Conservation (phyloP, 2,888 invertebrate genomes). For the Drosophila rubida region DNA sequence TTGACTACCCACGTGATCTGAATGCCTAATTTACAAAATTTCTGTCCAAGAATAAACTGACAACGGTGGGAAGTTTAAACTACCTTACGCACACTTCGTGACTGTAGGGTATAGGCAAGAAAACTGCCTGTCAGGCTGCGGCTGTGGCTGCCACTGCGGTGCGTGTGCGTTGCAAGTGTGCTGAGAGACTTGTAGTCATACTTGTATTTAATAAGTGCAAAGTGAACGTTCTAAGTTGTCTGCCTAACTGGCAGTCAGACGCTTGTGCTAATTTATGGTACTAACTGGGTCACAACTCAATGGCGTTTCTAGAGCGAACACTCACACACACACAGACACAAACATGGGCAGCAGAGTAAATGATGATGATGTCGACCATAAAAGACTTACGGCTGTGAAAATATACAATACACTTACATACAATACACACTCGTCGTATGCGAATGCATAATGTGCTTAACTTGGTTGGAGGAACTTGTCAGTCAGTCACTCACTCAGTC, state of each 20-base stretch:
- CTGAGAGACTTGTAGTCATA: slow-evolving; percentile 40
- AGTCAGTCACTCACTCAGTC: slow-evolving; percentile 24
- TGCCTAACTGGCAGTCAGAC: slow-evolving; percentile 38
- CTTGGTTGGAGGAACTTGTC: slow-evolving; percentile 43
- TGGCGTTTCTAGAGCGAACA: slow-evolving; percentile 70
- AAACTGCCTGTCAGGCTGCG: slow-evolving; percentile 13
- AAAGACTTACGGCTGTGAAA: slow-evolving; percentile 61
- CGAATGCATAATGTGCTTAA: slow-evolving; percentile 71
- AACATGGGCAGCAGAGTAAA: slow-evolving; percentile 26
- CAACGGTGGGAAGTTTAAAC: background rate
- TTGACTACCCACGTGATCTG: too few species aligned
- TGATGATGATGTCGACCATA: slow-evolving; percentile 57
- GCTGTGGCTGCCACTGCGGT: slow-evolving; percentile 16
- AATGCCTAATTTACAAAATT: background rate
- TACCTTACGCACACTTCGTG: background rate
- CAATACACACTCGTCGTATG: too few species aligned
- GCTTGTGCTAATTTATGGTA: slow-evolving; percentile 72
- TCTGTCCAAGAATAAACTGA: background rate
- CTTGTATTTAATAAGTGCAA: slow-evolving; percentile 60
- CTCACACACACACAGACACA: slow-evolving; percentile 16
- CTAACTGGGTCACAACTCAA: slow-evolving; percentile 66
- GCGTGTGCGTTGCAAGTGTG: slow-evolving; percentile 32
- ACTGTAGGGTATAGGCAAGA: slow-evolving; percentile 29
- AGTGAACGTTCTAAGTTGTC: slow-evolving; percentile 43
- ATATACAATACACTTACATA: slow-evolving; percentile 11